These are phyloP conservation scores for Drosophila mimetica DNA, from an alignment of 2,888 invertebrate species.

Conservation along the genomic window DNA sequence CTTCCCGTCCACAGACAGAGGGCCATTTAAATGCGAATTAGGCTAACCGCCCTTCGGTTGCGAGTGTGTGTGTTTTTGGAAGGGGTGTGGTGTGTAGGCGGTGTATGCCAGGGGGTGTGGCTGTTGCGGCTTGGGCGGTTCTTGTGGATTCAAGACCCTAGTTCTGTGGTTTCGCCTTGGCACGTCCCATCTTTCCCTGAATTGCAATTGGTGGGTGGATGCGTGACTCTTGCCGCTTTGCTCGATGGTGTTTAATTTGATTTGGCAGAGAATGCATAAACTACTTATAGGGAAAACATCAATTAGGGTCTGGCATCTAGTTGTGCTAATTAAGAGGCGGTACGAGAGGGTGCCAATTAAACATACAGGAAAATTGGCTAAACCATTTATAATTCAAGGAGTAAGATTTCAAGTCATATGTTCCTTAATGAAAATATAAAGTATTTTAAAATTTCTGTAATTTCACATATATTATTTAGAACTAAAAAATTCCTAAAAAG, in stretches of 20 bases:
- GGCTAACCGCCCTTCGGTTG: conserved; percentile 45
- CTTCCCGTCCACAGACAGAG: conserved; percentile 28
- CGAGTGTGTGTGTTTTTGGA: conserved; percentile 10
- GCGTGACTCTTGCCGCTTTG: conserved; percentile 34
- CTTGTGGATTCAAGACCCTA: conserved; percentile 13
- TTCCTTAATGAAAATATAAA: too few species aligned
- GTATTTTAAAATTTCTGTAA: too few species aligned
- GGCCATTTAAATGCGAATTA: conserved; percentile 69
- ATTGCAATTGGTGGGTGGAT: conserved; percentile 19
- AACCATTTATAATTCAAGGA: not conserved
- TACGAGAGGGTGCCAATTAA: not conserved
- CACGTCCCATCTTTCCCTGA: conserved; percentile 27
- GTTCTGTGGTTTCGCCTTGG: conserved; percentile 45
- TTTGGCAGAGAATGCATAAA: conserved; percentile 41
- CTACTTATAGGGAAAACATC: conserved; percentile 34
- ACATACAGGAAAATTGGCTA: not conserved
- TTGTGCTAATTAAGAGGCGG: conserved; percentile 23
- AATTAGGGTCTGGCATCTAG: conserved; percentile 17
- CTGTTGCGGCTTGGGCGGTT: conserved; percentile 31
- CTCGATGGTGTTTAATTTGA: conserved; percentile 38
- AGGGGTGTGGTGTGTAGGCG: conserved; percentile 8
- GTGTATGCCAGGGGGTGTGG: conserved; percentile 19
- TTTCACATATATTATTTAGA: too few species aligned
- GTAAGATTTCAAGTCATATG: too few species aligned
- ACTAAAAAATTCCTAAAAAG: too few species aligned